Conservation (phyloP, 2,888 invertebrate species). For the Xestia c-nigrum region DNA sequence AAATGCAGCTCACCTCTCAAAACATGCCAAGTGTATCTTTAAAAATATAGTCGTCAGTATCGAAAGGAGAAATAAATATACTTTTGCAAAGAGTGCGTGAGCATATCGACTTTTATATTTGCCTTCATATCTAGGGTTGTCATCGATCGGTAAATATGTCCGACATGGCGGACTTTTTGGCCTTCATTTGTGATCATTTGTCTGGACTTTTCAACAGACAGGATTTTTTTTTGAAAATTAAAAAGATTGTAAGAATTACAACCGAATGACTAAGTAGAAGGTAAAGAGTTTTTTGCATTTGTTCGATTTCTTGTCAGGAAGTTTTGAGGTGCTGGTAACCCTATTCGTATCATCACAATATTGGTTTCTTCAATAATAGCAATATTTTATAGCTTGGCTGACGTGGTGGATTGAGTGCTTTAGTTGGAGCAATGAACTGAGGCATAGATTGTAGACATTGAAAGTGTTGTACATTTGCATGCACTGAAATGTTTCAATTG, state of each 20-base stretch:
- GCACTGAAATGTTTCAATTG: conserved; percentile 13
- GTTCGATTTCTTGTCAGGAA: not conserved
- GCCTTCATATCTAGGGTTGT: not conserved
- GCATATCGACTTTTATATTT: conserved; percentile 36
- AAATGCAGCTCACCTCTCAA: conserved; percentile 46
- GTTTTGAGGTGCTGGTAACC: not conserved
- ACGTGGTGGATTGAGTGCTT: conserved; percentile 40
- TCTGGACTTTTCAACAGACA: not conserved
- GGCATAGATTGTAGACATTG: conserved; percentile 29
- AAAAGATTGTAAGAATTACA: not conserved
- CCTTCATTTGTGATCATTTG: not conserved
- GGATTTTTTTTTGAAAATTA: not conserved
- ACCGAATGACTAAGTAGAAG: not conserved
- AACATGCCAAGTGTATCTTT: conserved; percentile 27
- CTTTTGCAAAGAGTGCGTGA: conserved; percentile 38
- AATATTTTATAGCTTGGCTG: conserved; percentile 49
- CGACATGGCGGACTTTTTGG: not conserved
- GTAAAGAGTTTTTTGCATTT: not conserved
- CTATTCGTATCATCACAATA: conserved; percentile 44
- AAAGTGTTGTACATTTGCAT: conserved; percentile 41
- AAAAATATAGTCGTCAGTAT: conserved; percentile 40
- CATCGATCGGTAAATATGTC: not conserved
- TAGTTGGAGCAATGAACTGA: conserved; percentile 61
- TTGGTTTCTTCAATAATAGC: conserved; percentile 45
- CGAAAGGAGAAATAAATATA: conserved; percentile 50